Evolutionary conservation across 2,888 invertebrate genomes (phyloP), one percentile per base, ranked within the genome.

Genomic region (Drosophila nigricruria): DNA sequence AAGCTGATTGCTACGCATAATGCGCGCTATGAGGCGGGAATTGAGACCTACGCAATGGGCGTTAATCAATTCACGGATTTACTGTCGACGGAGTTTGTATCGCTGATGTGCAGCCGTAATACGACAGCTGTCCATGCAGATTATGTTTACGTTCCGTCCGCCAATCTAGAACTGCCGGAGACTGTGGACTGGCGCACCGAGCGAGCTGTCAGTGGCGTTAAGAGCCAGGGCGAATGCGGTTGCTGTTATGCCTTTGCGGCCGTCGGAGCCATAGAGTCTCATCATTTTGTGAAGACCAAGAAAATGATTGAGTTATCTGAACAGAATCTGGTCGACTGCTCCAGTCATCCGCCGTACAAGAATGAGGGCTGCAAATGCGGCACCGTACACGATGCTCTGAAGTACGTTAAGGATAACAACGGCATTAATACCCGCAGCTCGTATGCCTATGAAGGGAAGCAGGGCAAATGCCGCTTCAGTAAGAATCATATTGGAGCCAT

Each of bases 161-260:
- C 12, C 3, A 30, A 57, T 3, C 30, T 53, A 0, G 0, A 58
- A 12, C n/a, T 76, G 3, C 72, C 76, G 1, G 23, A 58, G 6
- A 57, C n/a, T 16, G 23, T 72, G 1, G 59, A 77, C 43, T 75
- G 76, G 76, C 53, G 72, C 2, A 45, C 5, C 1, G 5, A 38
- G 14, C 27, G 45, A 5, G 76, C 76, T 20, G 64, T 75, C 5
- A 71, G 34, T 1, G 2, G 0, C 0, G 64, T 75, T 8, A 71
- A 47, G 12, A 3, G 25, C 36, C 68, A 71, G 30, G 61, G 54
- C 0, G 0, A 4, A 0, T 98, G 98, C 93, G 98, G 98, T 0
- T 98, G 97, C 0, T 98, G 98, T 86, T 98, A 98, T 98, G 97
- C 97, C 76, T 98, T 98, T 93, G 98, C 98, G 27, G 97, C 98